Conservation (phyloP, 2,113 vertebrate species). For the Cathartes aura region DNA sequence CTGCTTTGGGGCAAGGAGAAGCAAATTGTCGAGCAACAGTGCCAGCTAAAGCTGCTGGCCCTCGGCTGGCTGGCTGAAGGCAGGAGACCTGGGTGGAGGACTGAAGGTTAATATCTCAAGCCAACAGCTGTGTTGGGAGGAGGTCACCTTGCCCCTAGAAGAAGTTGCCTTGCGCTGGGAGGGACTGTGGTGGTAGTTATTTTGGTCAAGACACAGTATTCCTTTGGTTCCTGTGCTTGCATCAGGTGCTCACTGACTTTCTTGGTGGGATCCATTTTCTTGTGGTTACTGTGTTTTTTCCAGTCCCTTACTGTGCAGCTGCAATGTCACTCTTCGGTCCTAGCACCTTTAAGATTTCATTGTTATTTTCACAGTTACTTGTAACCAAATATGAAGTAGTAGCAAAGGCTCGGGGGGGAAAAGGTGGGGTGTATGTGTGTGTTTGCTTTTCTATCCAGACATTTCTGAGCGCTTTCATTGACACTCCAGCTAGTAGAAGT, state of each 20-base stretch:
- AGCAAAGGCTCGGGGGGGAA: not conserved
- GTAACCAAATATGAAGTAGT: not conserved
- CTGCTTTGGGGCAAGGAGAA: not conserved
- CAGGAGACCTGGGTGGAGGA: fast-evolving
- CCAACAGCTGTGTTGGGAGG: fast-evolving
- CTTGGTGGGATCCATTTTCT: not conserved
- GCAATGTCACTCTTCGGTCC: not conserved
- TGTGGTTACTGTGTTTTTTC: not conserved
- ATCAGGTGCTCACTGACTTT: not conserved
- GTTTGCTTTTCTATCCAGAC: not conserved
- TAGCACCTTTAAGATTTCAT: not conserved
- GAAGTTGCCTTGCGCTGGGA: not conserved
- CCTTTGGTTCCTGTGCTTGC: fast-evolving
- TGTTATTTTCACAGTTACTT: not conserved
- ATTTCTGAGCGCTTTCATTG: not conserved
- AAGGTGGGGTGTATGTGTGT: too few species aligned
- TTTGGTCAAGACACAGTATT: not conserved
- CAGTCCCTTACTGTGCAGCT: not conserved
- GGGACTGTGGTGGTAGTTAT: not conserved
- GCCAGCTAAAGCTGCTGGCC: not conserved
- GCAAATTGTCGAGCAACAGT: fast-evolving
- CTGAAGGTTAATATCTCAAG: not conserved
- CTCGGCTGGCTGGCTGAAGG: not conserved
- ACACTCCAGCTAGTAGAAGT: not conserved
- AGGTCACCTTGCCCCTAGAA: not conserved